These are phyloP conservation scores for Epinephelus coioides DNA, from an alignment of 2,797 vertebrate species.

Conservation along the genomic window DNA sequence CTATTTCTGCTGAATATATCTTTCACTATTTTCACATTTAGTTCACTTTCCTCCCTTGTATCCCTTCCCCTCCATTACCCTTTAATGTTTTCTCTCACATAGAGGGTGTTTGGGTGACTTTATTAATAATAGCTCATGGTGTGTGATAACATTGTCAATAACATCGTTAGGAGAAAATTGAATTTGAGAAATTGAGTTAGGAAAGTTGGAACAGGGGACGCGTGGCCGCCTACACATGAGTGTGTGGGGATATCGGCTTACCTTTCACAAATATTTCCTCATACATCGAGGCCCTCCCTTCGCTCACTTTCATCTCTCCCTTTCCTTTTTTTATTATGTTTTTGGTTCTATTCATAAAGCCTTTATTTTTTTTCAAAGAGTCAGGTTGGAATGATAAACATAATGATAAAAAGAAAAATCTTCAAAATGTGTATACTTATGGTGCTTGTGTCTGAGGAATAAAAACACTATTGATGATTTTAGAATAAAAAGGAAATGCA, in stretches of 20 bases:
- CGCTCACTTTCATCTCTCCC: slow-evolving; percentile 31
- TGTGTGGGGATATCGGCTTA: slow-evolving; percentile 77
- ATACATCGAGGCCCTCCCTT: slow-evolving; percentile 35
- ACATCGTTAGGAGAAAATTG: slow-evolving; percentile 82
- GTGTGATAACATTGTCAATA: slow-evolving; percentile 80
- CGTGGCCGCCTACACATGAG: slow-evolving; percentile 59
- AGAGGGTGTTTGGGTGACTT: slow-evolving; percentile 68
- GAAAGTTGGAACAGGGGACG: slow-evolving; percentile 65
- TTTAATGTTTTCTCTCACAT: slow-evolving; percentile 35
- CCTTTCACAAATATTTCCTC: slow-evolving; percentile 73
- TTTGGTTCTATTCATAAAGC: slow-evolving; percentile 22
- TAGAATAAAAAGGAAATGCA: not conserved
- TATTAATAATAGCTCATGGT: slow-evolving; percentile 69
- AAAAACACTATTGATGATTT: not conserved
- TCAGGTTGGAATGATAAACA: slow-evolving; percentile 9
- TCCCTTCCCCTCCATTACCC: not conserved
- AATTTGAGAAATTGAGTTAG: slow-evolving; percentile 86
- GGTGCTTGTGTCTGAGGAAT: not conserved
- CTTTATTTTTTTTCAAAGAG: slow-evolving; percentile 16
- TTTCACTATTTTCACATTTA: slow-evolving; percentile 13
- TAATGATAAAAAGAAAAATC: not conserved
- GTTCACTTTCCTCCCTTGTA: not conserved
- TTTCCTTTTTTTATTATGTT: slow-evolving; percentile 24
- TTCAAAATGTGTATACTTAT: not conserved
- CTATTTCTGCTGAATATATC: not conserved